phyloP scores from a whole-genome alignment of 2,888 invertebrate genomes.

The Philonicus albiceps region DNA sequence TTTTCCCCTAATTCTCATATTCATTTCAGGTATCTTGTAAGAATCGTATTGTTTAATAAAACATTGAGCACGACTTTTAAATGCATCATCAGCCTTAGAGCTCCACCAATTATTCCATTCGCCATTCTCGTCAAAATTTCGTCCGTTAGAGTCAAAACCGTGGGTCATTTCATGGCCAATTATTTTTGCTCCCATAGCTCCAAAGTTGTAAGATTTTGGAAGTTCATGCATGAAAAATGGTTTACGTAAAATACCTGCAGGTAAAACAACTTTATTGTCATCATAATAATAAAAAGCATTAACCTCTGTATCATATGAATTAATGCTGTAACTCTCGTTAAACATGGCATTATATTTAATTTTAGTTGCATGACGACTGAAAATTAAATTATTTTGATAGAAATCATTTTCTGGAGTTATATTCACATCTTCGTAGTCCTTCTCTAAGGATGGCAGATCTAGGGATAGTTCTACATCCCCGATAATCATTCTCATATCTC shows the following conservation, averaged over 20 bases:
- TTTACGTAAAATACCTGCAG: conserved; percentile 4
- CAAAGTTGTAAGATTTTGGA: conserved; percentile 24
- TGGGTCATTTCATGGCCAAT: conserved; percentile 34
- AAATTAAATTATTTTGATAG: not conserved
- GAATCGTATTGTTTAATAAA: conserved; percentile 11
- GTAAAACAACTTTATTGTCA: not conserved
- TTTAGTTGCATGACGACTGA: not conserved
- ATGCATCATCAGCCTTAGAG: not conserved
- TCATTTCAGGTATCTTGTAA: not conserved
- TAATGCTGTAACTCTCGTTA: not conserved
- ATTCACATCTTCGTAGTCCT: not conserved
- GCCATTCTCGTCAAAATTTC: not conserved
- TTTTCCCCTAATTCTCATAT: not conserved
- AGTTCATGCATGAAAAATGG: not conserved
- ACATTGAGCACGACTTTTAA: not conserved
- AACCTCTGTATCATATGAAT: not conserved
- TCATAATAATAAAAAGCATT: not conserved
- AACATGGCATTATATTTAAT: not conserved
- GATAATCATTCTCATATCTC: not conserved
- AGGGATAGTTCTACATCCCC: not conserved
- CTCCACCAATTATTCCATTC: not conserved
- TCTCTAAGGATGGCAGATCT: not conserved
- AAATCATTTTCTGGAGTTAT: not conserved
- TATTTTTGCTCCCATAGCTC: conserved; percentile 7
- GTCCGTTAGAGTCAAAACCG: not conserved